Evolutionary conservation across 1,140 invertebrate genomes (phyloP).

Genomic region (Idris sp.): DNA sequence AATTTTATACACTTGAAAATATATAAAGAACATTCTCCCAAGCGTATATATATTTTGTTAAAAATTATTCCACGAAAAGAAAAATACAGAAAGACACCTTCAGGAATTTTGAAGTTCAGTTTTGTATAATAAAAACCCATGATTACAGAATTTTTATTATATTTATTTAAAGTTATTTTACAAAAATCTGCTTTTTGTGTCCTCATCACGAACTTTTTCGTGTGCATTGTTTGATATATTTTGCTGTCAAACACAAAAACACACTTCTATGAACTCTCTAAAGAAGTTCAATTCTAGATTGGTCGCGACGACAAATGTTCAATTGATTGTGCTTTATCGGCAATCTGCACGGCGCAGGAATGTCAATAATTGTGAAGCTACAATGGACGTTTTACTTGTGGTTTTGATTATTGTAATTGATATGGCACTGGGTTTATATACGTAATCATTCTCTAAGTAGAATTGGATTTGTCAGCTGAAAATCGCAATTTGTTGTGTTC

Average conservation of each 20-base stretch:
- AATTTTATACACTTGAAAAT: too few species aligned
- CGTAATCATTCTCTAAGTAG: slow-evolving; percentile 21
- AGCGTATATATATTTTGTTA: too few species aligned
- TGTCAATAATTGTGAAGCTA: slow-evolving; percentile 46
- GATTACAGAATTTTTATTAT: too few species aligned
- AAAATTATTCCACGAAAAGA: too few species aligned
- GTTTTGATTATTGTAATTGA: slow-evolving; percentile 8
- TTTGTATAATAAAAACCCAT: too few species aligned
- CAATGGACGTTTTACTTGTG: slow-evolving; percentile 39
- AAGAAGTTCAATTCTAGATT: slow-evolving; percentile 55
- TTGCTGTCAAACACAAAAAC: slow-evolving; percentile 37
- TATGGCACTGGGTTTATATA: slow-evolving; percentile 14
- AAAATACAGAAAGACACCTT: too few species aligned
- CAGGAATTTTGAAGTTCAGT: too few species aligned
- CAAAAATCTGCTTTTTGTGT: too few species aligned
- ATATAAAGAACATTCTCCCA: too few species aligned
- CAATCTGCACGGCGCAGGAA: slow-evolving; percentile 28
- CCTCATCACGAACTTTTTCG: too few species aligned
- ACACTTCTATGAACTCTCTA: slow-evolving; percentile 36
- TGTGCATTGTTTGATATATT: slow-evolving; percentile 29
- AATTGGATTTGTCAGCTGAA: slow-evolving; percentile 18
- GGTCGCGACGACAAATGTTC: slow-evolving; percentile 42
- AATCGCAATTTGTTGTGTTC: too few species aligned
- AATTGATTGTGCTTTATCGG: slow-evolving; percentile 46
- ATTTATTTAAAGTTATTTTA: too few species aligned